Conservation (phyloP, 2,888 invertebrate species). For the Selenia dentaria region DNA sequence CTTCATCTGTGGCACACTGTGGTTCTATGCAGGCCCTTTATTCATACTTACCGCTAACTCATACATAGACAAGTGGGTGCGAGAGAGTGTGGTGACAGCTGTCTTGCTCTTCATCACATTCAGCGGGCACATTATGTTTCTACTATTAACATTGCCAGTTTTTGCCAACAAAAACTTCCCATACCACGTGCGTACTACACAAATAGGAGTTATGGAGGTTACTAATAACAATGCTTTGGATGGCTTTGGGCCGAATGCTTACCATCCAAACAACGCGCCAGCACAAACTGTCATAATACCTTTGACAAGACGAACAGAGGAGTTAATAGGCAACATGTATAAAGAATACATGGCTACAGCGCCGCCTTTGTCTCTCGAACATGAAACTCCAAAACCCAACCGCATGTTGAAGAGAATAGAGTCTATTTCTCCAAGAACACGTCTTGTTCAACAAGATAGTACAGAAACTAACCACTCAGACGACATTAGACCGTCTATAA, state of each 20-base stretch:
- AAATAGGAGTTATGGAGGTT: conserved; percentile 89
- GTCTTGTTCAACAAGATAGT: conserved; percentile 61
- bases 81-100: conserved; percentile 90
- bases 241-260: conserved; percentile 86
- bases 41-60: conserved; percentile 91
- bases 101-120: conserved; percentile 87
- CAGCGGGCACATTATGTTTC: conserved; percentile 88
- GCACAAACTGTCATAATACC: conserved; percentile 87
- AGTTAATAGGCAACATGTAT: conserved; percentile 84
- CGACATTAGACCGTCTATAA: conserved; percentile 66
- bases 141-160: conserved; percentile 93
- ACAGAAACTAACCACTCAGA: conserved; percentile 72
- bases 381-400: conserved; percentile 59
- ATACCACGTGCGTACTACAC: conserved; percentile 94
- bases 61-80: conserved; percentile 89
- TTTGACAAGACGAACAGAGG: conserved; percentile 86
- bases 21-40: conserved; percentile 94
- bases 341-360: conserved; percentile 78
- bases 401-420: conserved; percentile 54
- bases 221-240: conserved; percentile 79
- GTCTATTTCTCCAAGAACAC: conserved; percentile 52
- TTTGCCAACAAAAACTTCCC: conserved; percentile 96
- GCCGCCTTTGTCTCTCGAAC: conserved; percentile 64
- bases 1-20: conserved; percentile 91
- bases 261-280: conserved; percentile 80